Conservation (phyloP, 2,888 invertebrate genomes). For the Ormyrus pomaceus region DNA sequence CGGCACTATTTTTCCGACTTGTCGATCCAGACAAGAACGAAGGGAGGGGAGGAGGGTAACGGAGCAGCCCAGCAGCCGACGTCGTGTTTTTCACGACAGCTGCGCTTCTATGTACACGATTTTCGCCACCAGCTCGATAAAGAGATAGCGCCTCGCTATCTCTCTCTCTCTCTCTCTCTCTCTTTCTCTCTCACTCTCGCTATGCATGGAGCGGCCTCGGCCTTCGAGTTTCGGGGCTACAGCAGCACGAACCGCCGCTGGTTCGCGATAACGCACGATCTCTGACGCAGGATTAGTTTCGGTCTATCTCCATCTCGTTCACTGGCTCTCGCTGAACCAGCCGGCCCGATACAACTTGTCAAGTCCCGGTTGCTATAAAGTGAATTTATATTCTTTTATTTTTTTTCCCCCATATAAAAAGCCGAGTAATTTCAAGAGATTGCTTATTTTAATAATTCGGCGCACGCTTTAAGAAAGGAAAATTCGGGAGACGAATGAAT, state of each 20-base stretch:
- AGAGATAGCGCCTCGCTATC: slow-evolving; percentile 25
- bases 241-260: slow-evolving; percentile 25
- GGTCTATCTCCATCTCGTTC: neutral
- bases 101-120: slow-evolving; percentile 23
- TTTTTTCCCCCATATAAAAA: too few species aligned
- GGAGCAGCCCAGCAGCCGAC: too few species aligned
- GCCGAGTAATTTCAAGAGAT: too few species aligned
- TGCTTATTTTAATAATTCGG: too few species aligned
- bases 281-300: slow-evolving; percentile 58
- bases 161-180: neutral
- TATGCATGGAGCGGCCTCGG: neutral
- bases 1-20: slow-evolving; percentile 31
- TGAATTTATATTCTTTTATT: neutral
- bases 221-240: slow-evolving; percentile 41
- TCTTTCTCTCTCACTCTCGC: neutral
- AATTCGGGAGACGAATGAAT: too few species aligned
- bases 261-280: slow-evolving; percentile 58
- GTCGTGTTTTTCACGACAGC: slow-evolving; percentile 28
- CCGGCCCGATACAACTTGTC: neutral
- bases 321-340: slow-evolving; percentile 12
- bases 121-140: slow-evolving; percentile 25
- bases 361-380: neutral
- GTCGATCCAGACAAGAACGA: slow-evolving; percentile 22
- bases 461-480: too few species aligned
- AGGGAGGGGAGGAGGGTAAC: neutral